Conservation (phyloP, 2,797 vertebrate genomes). For the Sebastiscus tertius region DNA sequence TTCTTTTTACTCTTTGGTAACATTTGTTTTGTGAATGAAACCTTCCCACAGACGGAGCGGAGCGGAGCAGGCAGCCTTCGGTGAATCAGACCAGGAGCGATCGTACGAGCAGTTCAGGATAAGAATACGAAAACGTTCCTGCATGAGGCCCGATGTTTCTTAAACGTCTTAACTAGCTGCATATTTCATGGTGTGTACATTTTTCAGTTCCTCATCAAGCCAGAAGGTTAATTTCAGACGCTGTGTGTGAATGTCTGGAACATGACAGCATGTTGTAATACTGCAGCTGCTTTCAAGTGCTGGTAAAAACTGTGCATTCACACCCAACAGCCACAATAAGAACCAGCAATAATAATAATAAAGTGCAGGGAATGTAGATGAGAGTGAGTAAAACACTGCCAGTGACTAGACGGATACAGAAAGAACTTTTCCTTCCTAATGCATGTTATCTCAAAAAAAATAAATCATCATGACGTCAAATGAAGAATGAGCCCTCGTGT, state of each 20-base stretch:
- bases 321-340: not conserved
- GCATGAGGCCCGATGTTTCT: not conserved
- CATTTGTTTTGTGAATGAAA: not conserved
- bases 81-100: not conserved
- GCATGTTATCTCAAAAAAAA: not conserved
- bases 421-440: not conserved
- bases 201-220: not conserved
- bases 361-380: conserved; percentile 54
- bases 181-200: not conserved
- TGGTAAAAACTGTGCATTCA: conserved; percentile 4
- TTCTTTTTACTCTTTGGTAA: not conserved
- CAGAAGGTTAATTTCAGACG: conserved; percentile 39
- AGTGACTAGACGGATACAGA: not conserved
- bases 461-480: conserved; percentile 29
- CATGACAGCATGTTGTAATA: not conserved
- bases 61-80: too few species aligned
- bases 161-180: not conserved
- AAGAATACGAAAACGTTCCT: not conserved
- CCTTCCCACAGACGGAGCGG: not conserved
- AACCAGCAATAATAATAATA: conserved; percentile 10
- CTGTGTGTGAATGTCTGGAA: not conserved
- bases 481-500: not conserved
- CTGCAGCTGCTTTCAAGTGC: conserved; percentile 4
- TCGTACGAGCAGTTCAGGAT: not conserved
- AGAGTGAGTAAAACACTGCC: conserved; percentile 15